Evolutionary conservation across 2,113 vertebrate species (phyloP), one percentile per base, ranked within the genome.

Genomic region (Lagopus leucura): DNA sequence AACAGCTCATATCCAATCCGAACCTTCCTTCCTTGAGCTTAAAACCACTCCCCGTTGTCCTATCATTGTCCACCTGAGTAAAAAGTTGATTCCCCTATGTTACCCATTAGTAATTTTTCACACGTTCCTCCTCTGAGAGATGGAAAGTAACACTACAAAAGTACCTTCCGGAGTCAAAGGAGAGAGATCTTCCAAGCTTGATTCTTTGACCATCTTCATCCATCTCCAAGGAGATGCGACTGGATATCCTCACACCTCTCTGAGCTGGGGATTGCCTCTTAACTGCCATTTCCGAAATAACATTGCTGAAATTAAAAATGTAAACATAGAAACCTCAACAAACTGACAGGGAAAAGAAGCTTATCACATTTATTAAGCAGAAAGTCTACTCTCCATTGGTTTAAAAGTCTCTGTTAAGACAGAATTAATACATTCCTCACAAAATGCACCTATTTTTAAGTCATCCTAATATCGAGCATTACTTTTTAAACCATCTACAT

Each of bases 261-360:
- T 96, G 95, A 40, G 28, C n/a, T 55, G 52, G 79, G 12, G 92
- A 4, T 5, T 89, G 96, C 64, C 28, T 98, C 64, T 97, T 97
- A 54, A 99, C 89, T 78, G 98, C 98, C 99, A 99, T 99, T 93
- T 98, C 96, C 61, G 98, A 97, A 79, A 99, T 98, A 79, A 99
- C 97, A 3, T 95, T 95, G 83, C 98, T 98, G 94, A 96, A 89
- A 97, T 97, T 72, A 91, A 96, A 95, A 97, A 83, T 9, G 18
- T 18, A 60, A 92, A 86, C 5, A 81, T 71, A 86, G 83, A 85
- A 86, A 93, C 12, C 10, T 86, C 74, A 50, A 57, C 27, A 89
- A 3, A 61, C 30, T 1, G 12, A 94, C 5, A 82, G 50, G 93
- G 38, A 11, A 66, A 54, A 27, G 58, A 83, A 50, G 16, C 73